Evolutionary conservation across 2,797 vertebrate species (phyloP).

Genomic region (Lycodopsis pacificus): DNA sequence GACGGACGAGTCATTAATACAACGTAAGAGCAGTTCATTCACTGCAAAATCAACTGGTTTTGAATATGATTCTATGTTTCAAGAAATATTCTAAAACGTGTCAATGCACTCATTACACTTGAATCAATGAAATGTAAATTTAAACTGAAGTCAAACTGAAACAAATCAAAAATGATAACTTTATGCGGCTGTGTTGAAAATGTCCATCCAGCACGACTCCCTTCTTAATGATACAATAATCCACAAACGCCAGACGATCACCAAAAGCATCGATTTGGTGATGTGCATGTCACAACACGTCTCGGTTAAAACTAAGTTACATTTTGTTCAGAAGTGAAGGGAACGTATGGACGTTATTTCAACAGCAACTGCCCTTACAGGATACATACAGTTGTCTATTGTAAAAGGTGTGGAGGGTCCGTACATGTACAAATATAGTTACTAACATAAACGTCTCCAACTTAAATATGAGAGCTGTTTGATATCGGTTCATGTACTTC

Average conservation of each 20-base stretch:
- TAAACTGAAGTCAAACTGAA: neutral
- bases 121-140: neutral
- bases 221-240: neutral
- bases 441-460: neutral
- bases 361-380: neutral
- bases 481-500: too few species aligned
- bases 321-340: neutral
- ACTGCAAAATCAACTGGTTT: neutral
- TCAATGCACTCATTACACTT: neutral
- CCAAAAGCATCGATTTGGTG: neutral
- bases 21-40: neutral
- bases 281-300: neutral
- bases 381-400: neutral
- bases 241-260: neutral
- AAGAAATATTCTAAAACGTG: neutral
- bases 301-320: neutral
- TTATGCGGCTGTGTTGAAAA: conserved; percentile 6
- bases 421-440: neutral
- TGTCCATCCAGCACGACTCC: neutral
- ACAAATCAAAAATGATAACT: neutral
- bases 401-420: neutral
- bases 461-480: too few species aligned
- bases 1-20: neutral
- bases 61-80: neutral
- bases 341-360: neutral